Conservation (phyloP, 2,888 invertebrate genomes). For the Thumatha senex region DNA sequence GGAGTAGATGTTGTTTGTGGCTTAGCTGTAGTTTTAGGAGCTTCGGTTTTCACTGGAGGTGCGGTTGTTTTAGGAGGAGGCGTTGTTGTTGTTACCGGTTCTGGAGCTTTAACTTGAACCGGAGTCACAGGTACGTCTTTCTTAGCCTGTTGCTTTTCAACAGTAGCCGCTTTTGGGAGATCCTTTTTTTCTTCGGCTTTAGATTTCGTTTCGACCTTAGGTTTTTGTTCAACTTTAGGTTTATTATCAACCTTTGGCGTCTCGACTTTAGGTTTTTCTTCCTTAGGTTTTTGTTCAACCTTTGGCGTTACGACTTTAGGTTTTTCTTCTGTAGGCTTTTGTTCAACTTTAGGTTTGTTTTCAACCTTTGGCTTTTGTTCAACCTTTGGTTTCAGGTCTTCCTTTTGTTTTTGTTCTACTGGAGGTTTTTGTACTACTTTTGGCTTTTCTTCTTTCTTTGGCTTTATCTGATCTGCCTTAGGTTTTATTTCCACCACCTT, state of each 20-base stretch:
- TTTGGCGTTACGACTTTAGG: constrained; percentile 33
- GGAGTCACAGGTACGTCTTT: constrained; percentile 25
- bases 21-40: background rate
- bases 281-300: constrained; percentile 17
- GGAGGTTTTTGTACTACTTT: constrained; percentile 26
- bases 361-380: constrained; percentile 25
- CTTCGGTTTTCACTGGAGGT: background rate
- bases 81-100: background rate
- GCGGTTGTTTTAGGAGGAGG: background rate
- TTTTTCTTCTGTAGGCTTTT: constrained; percentile 27
- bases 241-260: constrained; percentile 30
- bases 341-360: constrained; percentile 17
- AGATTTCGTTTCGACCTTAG: constrained; percentile 31
- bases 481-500: constrained; percentile 21
- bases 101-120: constrained; percentile 5
- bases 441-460: constrained; percentile 8
- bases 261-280: constrained; percentile 12
- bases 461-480: constrained; percentile 13
- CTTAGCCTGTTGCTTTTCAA: constrained; percentile 1
- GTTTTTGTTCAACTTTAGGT: constrained; percentile 17
- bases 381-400: constrained; percentile 25
- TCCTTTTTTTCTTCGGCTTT: constrained; percentile 30
- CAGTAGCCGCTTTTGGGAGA: constrained; percentile 22
- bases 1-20: no score
- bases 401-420: constrained; percentile 37